Evolutionary conservation across 2,113 vertebrate species (phyloP).

Genomic region (Suricata suricatta): DNA sequence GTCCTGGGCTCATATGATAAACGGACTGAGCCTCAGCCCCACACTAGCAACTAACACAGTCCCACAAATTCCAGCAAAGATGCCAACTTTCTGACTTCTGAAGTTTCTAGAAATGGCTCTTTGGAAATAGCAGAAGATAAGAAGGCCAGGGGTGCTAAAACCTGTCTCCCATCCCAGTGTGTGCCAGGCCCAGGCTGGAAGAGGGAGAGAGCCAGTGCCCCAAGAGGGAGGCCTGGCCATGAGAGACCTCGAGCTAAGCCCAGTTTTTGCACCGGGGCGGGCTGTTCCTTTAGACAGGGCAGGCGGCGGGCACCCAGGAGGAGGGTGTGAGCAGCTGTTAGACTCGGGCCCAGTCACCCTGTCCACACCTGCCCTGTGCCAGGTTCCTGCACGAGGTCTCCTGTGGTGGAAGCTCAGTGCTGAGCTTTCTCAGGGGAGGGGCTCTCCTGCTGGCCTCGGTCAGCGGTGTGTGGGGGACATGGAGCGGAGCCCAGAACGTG

Average conservation of each 20-base stretch:
- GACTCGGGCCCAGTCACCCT: background rate
- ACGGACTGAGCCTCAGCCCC: background rate
- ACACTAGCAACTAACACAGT: background rate
- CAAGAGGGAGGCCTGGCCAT: background rate
- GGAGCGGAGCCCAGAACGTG: background rate
- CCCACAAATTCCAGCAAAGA: background rate
- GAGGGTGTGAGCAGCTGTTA: background rate
- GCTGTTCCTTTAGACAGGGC: background rate
- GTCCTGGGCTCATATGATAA: background rate
- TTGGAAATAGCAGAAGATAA: background rate
- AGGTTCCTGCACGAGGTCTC: background rate
- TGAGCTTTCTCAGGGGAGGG: background rate
- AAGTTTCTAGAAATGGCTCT: background rate
- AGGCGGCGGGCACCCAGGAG: fast-evolving
- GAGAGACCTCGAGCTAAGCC: background rate
- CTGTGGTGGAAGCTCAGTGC: background rate
- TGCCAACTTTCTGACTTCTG: background rate
- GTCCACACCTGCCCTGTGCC: background rate
- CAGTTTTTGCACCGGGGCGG: background rate
- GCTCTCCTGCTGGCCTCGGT: background rate
- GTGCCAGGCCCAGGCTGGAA: background rate
- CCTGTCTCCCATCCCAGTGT: fast-evolving
- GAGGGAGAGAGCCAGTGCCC: background rate
- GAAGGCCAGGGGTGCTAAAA: background rate
- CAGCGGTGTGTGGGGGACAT: background rate